Evolutionary conservation across 2,113 vertebrate genomes (phyloP), one percentile per base, ranked within the genome.

Genomic region (Xerus inauris): DNA sequence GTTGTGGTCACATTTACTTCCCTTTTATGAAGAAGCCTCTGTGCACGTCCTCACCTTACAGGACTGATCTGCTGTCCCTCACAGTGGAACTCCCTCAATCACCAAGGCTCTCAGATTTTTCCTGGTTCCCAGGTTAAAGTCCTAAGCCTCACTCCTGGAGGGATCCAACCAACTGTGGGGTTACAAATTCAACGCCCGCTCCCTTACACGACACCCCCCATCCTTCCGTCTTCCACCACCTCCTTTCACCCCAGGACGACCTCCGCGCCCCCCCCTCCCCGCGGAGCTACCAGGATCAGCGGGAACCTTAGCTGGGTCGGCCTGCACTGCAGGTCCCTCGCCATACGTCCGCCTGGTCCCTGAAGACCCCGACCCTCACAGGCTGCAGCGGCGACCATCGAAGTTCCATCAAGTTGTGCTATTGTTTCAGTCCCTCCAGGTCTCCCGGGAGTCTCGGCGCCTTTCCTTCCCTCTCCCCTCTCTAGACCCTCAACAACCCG

Each of bases 341-440:
- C 13, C 69, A 20, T 19, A 30, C 38, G 38, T 11, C 42, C 6
- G 4, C 81, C 79, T 32, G 30, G 30, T 45, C 87, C 30, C 38
- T 1, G 40, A 20, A 22, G n/a, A 42, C 75, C 83, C 40, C 2
- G 1, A 67, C 22, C 28, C 40, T 72, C 38, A 16, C 3, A 24
- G 49, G 13, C 89, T 2, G 71, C 87, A 40, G 82, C 6, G 6
- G 45, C 76, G 8, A 59, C 54, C 76, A 1, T 12, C n/a, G 13
- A 96, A 97, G 95, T 96, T 91, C 97, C 9, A 73, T 67, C 72
- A 97, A 96, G 88, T 87, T 95, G 82, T 64, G 93, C 95, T 38
- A 94, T 96, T 96, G 96, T 96, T 86, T 96, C 49, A 40, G 77
- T 69, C 3, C 1, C 38, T 45, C 45, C 80, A 1, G 17, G 77